Percentiles rank a stretch among this genome's conserved stretches.
Conservation (phyloP, 2,888 invertebrate genomes). For the Alsophila aescularia region DNA sequence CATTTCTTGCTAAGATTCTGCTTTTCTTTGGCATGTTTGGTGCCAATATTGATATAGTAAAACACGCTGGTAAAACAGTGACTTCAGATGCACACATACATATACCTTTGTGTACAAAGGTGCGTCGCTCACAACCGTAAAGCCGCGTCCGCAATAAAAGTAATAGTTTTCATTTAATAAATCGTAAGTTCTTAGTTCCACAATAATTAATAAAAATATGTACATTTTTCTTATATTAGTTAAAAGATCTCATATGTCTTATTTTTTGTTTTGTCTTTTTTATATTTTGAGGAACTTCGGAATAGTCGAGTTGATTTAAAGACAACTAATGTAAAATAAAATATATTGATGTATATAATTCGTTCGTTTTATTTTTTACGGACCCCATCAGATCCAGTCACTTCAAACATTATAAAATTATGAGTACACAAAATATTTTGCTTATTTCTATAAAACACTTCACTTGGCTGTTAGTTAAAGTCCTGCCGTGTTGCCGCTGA, state of each 20-base stretch:
- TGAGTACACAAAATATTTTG: constrained; percentile 20
- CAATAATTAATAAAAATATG: constrained; percentile 77
- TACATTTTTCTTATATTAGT: constrained; percentile 84
- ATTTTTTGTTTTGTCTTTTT: constrained; percentile 84
- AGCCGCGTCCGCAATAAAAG: constrained; percentile 59
- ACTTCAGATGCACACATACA: background rate
- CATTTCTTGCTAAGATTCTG: too few species aligned
- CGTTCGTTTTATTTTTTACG: constrained; percentile 52
- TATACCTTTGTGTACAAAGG: background rate
- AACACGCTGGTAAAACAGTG: too few species aligned
- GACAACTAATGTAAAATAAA: constrained; percentile 85
- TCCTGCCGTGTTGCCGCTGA: background rate
- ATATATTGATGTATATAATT: constrained; percentile 83
- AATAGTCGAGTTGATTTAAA: constrained; percentile 84
- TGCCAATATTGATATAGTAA: too few species aligned
- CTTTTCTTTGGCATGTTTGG: too few species aligned
- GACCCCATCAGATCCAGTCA: constrained; percentile 24
- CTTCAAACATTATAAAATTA: constrained; percentile 18
- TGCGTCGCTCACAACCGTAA: constrained; percentile 46
- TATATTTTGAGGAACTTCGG: constrained; percentile 83
- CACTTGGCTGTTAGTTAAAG: constrained; percentile 1
- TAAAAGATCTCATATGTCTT: constrained; percentile 84
- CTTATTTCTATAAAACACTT: constrained; percentile 12
- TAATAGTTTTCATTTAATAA: constrained; percentile 65
- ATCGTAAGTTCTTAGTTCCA: constrained; percentile 80